phyloP scores from a whole-genome alignment of 2,797 vertebrate genomes.

The Catostomus latipinnis region DNA sequence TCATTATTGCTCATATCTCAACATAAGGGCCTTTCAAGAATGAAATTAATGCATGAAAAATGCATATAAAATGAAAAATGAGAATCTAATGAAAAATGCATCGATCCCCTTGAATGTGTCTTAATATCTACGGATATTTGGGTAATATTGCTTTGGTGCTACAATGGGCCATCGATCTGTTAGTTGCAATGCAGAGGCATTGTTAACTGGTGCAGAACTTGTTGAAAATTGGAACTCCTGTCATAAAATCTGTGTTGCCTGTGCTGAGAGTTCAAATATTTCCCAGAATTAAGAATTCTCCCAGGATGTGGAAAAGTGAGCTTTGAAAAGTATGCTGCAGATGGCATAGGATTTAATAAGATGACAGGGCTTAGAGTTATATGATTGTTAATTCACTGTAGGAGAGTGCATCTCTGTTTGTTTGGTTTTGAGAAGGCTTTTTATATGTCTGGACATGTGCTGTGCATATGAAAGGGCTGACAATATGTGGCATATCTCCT shows the following conservation, averaged over 20 bases:
- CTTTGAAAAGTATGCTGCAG: conserved; percentile 25
- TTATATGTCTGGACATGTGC: not conserved
- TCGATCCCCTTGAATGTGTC: not conserved
- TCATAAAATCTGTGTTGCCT: conserved; percentile 46
- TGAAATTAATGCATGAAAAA: conserved; percentile 4
- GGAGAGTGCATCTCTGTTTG: conserved; percentile 24
- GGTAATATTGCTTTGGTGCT: conserved; percentile 46
- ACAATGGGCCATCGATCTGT: conserved; percentile 57
- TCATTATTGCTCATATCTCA: not conserved
- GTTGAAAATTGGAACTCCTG: conserved; percentile 53
- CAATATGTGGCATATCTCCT: conserved; percentile 23
- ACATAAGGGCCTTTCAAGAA: not conserved
- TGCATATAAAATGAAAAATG: conserved; percentile 15
- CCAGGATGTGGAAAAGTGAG: conserved; percentile 1
- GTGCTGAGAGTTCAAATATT: conserved; percentile 49
- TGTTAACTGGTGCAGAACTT: conserved; percentile 60
- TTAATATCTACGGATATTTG: conserved; percentile 33
- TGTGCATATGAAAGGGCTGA: conserved; percentile 20
- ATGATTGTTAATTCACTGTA: conserved; percentile 37
- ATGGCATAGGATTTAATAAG: conserved; percentile 23
- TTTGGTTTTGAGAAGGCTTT: conserved; percentile 11
- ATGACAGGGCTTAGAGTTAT: conserved; percentile 33
- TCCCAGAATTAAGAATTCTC: conserved; percentile 29
- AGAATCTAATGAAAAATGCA: not conserved
- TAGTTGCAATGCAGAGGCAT: conserved; percentile 39